Conservation (phyloP, 2,888 invertebrate species). For the Penaeus monodon region DNA sequence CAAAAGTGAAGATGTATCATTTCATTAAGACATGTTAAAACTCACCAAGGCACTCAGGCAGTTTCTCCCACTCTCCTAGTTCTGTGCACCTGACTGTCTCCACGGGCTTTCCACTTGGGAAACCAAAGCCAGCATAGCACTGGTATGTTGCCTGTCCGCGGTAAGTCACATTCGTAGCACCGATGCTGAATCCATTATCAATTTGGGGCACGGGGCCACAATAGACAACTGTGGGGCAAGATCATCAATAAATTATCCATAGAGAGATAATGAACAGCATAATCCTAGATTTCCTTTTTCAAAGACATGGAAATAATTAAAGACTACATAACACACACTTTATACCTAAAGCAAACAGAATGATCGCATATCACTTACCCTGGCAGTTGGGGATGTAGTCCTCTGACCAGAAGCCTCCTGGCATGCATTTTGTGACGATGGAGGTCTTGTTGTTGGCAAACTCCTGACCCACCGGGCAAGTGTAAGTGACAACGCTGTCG, state of each 20-base stretch:
- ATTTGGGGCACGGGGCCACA: conserved; percentile 98
- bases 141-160: conserved; percentile 93
- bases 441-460: conserved; percentile 89
- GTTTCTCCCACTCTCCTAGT: conserved; percentile 92
- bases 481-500: conserved; percentile 88
- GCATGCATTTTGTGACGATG: conserved; percentile 87
- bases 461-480: conserved; percentile 93
- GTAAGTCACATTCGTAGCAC: conserved; percentile 94
- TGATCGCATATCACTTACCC: conserved; percentile 73
- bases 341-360: no score
- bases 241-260: background rate
- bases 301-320: no score
- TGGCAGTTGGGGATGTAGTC: conserved; percentile 93
- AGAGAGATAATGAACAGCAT: background rate
- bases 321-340: no score
- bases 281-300: background rate
- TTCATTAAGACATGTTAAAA: background rate
- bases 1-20: background rate
- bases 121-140: conserved; percentile 96
- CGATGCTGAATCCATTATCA: conserved; percentile 95
- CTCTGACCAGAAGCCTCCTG: conserved; percentile 92
- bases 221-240: conserved; percentile 79
- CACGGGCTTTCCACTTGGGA: conserved; percentile 87
- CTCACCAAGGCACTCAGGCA: conserved; percentile 87
- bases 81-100: conserved; percentile 90